A percentile compares a stretch with the other conserved stretches of the same genome.
Evolutionary conservation across 2,888 invertebrate genomes (phyloP).

Genomic region (Dryobota labecula): DNA sequence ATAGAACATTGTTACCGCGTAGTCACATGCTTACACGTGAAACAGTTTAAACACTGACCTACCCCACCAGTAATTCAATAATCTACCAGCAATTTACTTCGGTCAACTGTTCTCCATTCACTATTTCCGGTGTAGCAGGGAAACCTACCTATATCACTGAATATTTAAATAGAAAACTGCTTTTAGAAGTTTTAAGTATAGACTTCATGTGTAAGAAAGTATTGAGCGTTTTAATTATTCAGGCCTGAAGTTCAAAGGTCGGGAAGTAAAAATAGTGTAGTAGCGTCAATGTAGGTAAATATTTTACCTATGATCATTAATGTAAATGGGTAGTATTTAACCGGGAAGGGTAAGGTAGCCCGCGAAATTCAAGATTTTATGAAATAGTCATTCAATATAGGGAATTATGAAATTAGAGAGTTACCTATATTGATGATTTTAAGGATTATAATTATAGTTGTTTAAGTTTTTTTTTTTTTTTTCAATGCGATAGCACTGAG

Average conservation of each 20-base stretch:
- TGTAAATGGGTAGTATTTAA: too few species aligned
- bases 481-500: too few species aligned
- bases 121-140: conserved; percentile 18
- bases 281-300: background rate
- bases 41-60: conserved; percentile 44
- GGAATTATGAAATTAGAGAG: too few species aligned
- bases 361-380: too few species aligned
- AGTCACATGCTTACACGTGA: background rate
- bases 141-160: conserved; percentile 34
- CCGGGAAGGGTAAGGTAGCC: too few species aligned
- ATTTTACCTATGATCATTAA: too few species aligned
- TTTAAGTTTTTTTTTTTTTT: too few species aligned
- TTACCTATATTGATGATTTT: too few species aligned
- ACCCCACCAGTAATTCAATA: conserved; percentile 47
- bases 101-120: conserved; percentile 17
- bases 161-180: conserved; percentile 36
- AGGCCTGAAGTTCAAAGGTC: conserved; percentile 3
- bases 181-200: conserved; percentile 40
- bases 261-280: background rate
- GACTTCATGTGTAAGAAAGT: conserved; percentile 6
- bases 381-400: too few species aligned
- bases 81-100: conserved; percentile 8
- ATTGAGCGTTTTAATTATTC: conserved; percentile 33
- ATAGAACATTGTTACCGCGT: background rate
- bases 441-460: too few species aligned